A percentile compares a stretch with the other conserved stretches of the same genome.
Evolutionary conservation across 2,113 vertebrate species (phyloP).

Genomic region (Craseonycteris thonglongyai): DNA sequence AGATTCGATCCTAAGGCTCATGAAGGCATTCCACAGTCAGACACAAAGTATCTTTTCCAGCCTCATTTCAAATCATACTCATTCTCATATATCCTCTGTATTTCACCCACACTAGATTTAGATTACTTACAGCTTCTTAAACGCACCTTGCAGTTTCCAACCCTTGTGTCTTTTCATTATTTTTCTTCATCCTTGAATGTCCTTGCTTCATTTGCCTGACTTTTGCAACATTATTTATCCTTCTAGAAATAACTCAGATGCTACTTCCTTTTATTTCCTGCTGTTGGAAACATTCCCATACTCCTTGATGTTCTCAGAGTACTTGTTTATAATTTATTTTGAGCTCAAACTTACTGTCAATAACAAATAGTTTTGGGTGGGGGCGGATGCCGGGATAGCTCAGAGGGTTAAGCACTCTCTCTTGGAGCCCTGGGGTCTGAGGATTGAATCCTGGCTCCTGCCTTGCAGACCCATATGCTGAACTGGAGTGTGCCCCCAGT

Average conservation of each 20-base stretch:
- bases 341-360: background rate
- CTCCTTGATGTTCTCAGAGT: slow-evolving; percentile 7
- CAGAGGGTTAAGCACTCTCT: no score
- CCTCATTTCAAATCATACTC: background rate
- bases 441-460: no score
- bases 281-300: slow-evolving; percentile 13
- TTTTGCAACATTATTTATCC: slow-evolving; percentile 43
- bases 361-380: background rate
- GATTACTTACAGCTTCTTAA: background rate
- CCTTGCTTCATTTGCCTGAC: slow-evolving; percentile 4
- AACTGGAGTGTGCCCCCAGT: no score
- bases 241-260: slow-evolving; percentile 49
- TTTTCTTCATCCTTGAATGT: slow-evolving; percentile 22
- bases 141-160: background rate
- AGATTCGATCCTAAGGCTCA: background rate
- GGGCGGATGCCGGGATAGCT: no score
- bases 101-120: background rate
- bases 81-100: background rate
- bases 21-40: background rate
- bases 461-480: no score
- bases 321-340: slow-evolving; percentile 25
- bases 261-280: slow-evolving; percentile 22
- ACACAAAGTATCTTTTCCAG: background rate
- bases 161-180: background rate
- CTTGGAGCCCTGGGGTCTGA: no score